These are phyloP conservation scores for Tiliqua scincoides DNA, from an alignment of 2,113 vertebrate species.

Conservation along the genomic window DNA sequence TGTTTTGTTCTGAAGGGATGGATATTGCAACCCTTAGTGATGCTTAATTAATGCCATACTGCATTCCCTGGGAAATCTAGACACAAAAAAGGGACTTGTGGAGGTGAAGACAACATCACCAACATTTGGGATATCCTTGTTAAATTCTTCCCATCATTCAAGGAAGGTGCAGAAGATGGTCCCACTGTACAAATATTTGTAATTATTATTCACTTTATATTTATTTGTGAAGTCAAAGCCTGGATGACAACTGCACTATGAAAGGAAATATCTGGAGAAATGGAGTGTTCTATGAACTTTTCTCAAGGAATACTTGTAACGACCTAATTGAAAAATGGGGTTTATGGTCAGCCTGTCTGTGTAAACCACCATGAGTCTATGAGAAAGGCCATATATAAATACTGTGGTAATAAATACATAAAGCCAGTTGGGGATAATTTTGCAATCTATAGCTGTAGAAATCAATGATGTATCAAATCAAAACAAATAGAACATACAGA, in stretches of 20 bases:
- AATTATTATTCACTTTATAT: background rate
- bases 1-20: conserved; percentile 31
- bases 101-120: background rate
- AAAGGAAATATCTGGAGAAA: too few species aligned
- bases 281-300: too few species aligned
- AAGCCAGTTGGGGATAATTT: background rate
- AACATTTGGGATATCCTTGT: background rate
- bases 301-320: too few species aligned
- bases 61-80: conserved; percentile 8
- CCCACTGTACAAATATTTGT: background rate
- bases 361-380: too few species aligned
- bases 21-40: conserved; percentile 20
- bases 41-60: conserved; percentile 21
- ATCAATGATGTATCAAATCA: background rate
- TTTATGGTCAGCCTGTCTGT: too few species aligned
- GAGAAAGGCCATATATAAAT: too few species aligned
- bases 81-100: background rate
- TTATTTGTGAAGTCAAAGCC: too few species aligned
- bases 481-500: background rate
- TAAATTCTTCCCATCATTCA: background rate
- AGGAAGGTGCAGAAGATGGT: background rate
- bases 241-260: too few species aligned
- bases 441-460: background rate
- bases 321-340: too few species aligned
- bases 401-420: too few species aligned